Base-by-base conservation (phyloP, 2,113 vertebrate species). In the Oplegnathus fasciatus region DNA sequence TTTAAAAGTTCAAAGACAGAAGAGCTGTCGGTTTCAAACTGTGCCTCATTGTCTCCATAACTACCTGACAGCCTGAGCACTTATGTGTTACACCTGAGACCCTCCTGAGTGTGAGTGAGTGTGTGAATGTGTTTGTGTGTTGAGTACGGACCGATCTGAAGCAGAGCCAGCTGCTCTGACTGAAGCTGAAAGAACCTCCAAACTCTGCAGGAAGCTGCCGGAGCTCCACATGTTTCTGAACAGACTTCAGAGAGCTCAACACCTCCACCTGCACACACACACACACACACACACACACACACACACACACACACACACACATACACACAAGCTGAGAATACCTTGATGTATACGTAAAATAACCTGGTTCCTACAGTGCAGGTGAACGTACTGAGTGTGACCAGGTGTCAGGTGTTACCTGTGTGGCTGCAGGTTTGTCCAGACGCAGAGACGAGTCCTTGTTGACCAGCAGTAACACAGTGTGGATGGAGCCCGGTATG, bases 141-240 rank as follows among this genome's bases (percentile, higher is more conserved):
- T 22, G 18, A 24, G 42, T 3, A 87, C 97, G 96, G 84, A 98
- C 98, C 95, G 89, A 95, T 91, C 97, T 96, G 94, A 99, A 99
- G 88, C 85, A 87, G 32, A 98, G 17, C 98, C 98, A 99, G 93
- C 94, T 94, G 88, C 75, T 94, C 87, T 99, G 98, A 71, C 95
- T 96, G 82, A 98, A 99, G 1, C 88, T 94, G 76, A 97, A 95
- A n/a, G 93, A 92, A 42, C 98, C 98, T 32, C 97, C 96, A 5
- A 97, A 92, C 14, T 97, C 94, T 0, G 68, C 48, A 17, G 98
- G 97, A 83, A 99, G 94, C 86, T 96, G 97, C 0, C 89, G 87
- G 22, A 85, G 85, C 24, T 97, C 97, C 82, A 99, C 93, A 20
- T 97, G 95, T 86, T 96, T 97, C 83, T 97, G 94, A 1, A 99